phyloP scores from a whole-genome alignment of 2,113 vertebrate species.

The Telmatochromis sp. region DNA sequence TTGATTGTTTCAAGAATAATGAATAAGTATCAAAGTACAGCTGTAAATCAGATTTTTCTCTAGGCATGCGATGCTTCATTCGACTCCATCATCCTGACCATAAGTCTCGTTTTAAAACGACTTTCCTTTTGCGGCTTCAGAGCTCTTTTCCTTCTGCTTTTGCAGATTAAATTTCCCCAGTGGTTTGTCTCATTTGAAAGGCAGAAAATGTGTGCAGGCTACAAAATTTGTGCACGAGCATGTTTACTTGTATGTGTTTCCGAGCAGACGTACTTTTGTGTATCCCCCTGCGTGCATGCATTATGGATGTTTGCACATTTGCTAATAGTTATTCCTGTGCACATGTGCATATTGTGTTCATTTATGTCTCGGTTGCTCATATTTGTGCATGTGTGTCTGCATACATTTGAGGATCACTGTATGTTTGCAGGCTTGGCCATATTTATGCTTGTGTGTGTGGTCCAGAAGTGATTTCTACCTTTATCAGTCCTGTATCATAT shows the following conservation, averaged over 20 bases:
- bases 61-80: conserved; percentile 47
- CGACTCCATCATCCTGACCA: conserved; percentile 36
- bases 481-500: conserved; percentile 36
- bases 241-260: conserved; percentile 27
- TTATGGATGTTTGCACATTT: conserved; percentile 30
- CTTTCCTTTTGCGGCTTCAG: conserved; percentile 51
- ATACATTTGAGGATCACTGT: background rate
- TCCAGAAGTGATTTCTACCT: conserved; percentile 39
- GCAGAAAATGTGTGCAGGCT: conserved; percentile 49
- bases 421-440: background rate
- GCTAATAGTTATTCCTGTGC: background rate
- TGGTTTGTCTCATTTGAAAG: conserved; percentile 68
- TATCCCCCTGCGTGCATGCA: background rate
- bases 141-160: conserved; percentile 59
- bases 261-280: background rate
- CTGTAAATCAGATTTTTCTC: conserved; percentile 51
- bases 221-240: conserved; percentile 12
- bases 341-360: background rate
- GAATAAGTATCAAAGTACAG: conserved; percentile 52
- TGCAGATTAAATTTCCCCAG: conserved; percentile 67
- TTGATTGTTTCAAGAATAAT: conserved; percentile 50
- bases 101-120: conserved; percentile 48
- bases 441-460: background rate
- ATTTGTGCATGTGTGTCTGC: background rate
- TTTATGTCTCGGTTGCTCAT: background rate